These are phyloP conservation scores for Hydrotaea cyrtoneurina DNA, from an alignment of 2,888 invertebrate species.

Conservation along the genomic window DNA sequence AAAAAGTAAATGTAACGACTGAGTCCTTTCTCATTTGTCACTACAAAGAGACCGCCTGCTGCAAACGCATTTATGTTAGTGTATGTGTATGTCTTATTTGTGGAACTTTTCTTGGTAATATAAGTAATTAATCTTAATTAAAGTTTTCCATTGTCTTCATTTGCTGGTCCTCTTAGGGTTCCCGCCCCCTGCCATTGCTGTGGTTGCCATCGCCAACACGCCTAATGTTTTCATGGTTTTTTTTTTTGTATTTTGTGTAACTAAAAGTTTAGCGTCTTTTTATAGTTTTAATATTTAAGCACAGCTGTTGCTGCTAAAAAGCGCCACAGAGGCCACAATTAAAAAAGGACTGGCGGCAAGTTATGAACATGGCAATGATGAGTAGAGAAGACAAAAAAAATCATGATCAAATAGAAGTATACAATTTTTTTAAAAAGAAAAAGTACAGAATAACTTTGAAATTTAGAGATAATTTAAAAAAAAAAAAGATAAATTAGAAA, in stretches of 20 bases:
- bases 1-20: neutral
- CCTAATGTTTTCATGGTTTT: too few species aligned
- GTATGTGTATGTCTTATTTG: neutral
- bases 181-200: neutral
- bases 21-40: neutral
- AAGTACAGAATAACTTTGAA: too few species aligned
- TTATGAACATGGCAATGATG: neutral
- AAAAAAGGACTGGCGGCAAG: neutral
- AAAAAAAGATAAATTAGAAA: too few species aligned
- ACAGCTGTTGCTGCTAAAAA: slow-evolving; percentile 44
- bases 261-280: slow-evolving; percentile 14
- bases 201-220: too few species aligned
- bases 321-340: neutral
- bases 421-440: too few species aligned
- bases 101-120: slow-evolving; percentile 48
- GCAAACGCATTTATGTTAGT: too few species aligned
- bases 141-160: slow-evolving; percentile 24
- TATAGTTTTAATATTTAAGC: slow-evolving; percentile 5
- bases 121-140: slow-evolving; percentile 64
- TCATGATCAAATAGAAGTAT: too few species aligned
- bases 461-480: too few species aligned
- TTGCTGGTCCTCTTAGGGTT: neutral
- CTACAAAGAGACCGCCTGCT: too few species aligned
- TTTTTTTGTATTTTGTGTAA: too few species aligned
- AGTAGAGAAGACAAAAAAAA: neutral